phyloP scores from a whole-genome alignment of 2,888 invertebrate species.

The Leptopilina drosophilae region DNA sequence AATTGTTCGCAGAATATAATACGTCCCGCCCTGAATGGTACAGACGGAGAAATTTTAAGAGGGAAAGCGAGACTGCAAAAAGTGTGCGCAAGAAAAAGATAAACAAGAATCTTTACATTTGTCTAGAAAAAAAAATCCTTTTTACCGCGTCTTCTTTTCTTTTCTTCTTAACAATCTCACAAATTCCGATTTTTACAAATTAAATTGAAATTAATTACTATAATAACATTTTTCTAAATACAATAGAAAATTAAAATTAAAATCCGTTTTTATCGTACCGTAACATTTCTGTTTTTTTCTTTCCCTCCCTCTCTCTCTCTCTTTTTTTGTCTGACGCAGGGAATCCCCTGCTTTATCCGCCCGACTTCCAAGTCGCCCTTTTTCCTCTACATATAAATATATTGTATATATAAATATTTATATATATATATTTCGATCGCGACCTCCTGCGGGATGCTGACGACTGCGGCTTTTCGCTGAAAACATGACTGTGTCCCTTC shows the following conservation, averaged over 20 bases:
- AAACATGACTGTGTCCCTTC: conserved; percentile 15
- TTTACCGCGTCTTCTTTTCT: background rate
- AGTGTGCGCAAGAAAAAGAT: conserved; percentile 21
- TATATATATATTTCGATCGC: conserved; percentile 60
- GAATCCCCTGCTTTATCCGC: conserved; percentile 1
- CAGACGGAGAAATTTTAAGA: conserved; percentile 7
- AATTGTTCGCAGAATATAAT: background rate
- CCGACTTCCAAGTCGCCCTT: background rate
- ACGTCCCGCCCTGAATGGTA: background rate
- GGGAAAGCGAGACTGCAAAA: background rate
- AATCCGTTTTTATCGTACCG: background rate
- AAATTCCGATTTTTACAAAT: no score
- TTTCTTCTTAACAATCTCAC: no score
- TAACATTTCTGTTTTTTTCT: background rate
- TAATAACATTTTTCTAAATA: background rate
- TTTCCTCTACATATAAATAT: no score
- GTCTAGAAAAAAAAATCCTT: background rate
- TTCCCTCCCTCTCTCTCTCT: no score
- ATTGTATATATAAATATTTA: no score
- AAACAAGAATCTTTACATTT: conserved; percentile 22
- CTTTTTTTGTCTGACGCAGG: background rate
- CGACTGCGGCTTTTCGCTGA: conserved; percentile 55
- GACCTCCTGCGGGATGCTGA: conserved; percentile 63
- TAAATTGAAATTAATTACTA: no score
- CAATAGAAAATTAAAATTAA: background rate